Conservation (phyloP, 2,888 invertebrate species). For the Shargacucullia verbasci region DNA sequence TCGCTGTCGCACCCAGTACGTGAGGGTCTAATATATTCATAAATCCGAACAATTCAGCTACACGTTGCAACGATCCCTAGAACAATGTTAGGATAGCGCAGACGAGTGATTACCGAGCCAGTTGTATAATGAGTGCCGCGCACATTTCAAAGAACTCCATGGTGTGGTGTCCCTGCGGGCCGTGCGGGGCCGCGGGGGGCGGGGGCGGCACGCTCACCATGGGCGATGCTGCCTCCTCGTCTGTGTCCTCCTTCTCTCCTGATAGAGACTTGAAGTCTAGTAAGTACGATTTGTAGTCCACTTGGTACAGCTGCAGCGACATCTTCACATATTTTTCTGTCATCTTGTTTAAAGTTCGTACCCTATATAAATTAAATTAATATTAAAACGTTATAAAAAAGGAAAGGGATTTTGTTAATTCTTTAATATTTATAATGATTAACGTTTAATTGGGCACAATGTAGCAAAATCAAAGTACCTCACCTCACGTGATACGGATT, state of each 20-base stretch:
- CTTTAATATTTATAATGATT: too few species aligned
- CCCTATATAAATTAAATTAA: slow-evolving; percentile 83
- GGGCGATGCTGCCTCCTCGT: slow-evolving; percentile 73
- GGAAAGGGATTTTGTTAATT: too few species aligned
- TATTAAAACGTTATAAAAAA: neutral
- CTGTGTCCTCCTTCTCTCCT: slow-evolving; percentile 91
- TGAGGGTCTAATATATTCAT: neutral
- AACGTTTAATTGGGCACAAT: too few species aligned
- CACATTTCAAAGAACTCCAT: slow-evolving; percentile 99
- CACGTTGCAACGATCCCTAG: slow-evolving; percentile 10
- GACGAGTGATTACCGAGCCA: slow-evolving; percentile 93
- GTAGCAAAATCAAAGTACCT: slow-evolving; percentile 9
- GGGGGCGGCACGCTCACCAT: slow-evolving; percentile 60
- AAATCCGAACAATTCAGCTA: neutral
- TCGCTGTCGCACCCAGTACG: too few species aligned
- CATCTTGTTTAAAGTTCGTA: slow-evolving; percentile 96
- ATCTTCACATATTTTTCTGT: slow-evolving; percentile 97
- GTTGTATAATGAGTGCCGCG: slow-evolving; percentile 98
- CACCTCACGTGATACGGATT: slow-evolving; percentile 97
- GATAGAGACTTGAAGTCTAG: slow-evolving; percentile 99
- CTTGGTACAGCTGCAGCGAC: slow-evolving; percentile 99
- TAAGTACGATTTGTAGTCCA: slow-evolving; percentile 99
- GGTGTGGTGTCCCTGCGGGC: slow-evolving; percentile 95
- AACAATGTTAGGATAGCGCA: slow-evolving; percentile 2
- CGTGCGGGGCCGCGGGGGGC: slow-evolving; percentile 65